phyloP scores from a whole-genome alignment of 2,113 vertebrate genomes.

The Aegithalos caudatus region DNA sequence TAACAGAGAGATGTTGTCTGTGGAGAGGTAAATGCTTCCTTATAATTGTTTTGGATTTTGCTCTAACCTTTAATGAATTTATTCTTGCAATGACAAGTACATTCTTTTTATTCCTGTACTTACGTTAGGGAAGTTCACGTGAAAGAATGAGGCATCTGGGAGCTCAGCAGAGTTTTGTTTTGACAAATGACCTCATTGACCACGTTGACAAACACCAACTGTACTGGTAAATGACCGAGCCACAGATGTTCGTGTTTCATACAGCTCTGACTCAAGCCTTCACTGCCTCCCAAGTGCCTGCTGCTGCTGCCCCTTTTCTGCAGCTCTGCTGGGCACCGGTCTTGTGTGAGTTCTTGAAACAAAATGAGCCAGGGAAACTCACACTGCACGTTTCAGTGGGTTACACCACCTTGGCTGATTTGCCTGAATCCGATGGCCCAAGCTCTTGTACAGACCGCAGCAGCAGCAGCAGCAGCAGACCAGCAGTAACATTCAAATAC shows the following conservation, averaged over 20 bases:
- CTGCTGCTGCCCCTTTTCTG: constrained; percentile 7
- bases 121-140: neutral
- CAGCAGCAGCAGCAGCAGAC: neutral
- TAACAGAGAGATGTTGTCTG: constrained; percentile 13
- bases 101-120: neutral
- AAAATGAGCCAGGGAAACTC: neutral
- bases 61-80: constrained; percentile 42
- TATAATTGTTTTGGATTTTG: constrained; percentile 36
- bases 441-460: neutral
- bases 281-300: neutral
- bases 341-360: neutral
- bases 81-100: constrained; percentile 5
- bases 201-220: neutral
- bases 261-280: neutral
- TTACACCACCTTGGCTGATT: neutral
- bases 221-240: constrained; percentile 18
- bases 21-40: constrained; percentile 23
- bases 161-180: constrained; percentile 37
- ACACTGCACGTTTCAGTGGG: fast-evolving
- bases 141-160: neutral
- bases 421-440: neutral
- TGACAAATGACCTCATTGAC: constrained; percentile 45
- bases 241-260: neutral
- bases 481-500: neutral
- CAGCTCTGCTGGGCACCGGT: neutral